A percentile compares a stretch with the other conserved stretches of the same genome.
Evolutionary conservation across 2,113 vertebrate genomes (phyloP).

Genomic region (Cyanistes caeruleus): DNA sequence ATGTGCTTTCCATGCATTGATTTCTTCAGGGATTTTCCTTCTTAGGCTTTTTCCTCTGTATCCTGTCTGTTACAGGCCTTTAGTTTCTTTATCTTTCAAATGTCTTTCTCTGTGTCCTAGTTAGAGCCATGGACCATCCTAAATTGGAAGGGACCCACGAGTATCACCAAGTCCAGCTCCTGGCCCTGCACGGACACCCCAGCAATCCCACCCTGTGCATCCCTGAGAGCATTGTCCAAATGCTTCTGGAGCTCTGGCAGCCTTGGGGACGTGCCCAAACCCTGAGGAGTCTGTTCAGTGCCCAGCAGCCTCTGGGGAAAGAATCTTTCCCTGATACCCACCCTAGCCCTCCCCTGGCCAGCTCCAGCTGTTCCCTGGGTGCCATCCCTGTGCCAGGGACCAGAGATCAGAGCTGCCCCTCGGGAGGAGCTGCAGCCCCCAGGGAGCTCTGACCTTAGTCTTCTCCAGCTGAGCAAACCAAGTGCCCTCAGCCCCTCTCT

Average conservation of each 20-base stretch:
- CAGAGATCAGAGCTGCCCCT: neutral
- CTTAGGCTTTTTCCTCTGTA: neutral
- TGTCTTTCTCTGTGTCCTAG: neutral
- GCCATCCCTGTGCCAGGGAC: neutral
- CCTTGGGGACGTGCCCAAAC: neutral
- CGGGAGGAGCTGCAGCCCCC: neutral
- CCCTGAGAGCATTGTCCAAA: neutral
- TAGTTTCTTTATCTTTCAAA: neutral
- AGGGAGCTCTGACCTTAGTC: neutral
- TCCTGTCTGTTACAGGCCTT: neutral
- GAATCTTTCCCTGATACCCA: neutral
- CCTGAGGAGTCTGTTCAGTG: neutral
- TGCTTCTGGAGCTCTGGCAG: neutral
- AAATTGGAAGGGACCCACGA: neutral
- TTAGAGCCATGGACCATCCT: neutral
- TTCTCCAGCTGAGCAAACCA: neutral
- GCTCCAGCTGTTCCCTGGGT: neutral
- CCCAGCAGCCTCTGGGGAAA: neutral
- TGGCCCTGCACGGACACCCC: neutral
- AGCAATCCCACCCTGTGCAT: too few species aligned
- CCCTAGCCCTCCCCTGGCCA: neutral
- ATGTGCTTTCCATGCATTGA: neutral
- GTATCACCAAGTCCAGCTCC: accelerated
- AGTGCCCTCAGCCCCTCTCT: neutral
- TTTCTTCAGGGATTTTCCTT: neutral